These are phyloP conservation scores for Oryzias sinensis DNA, from an alignment of 2,797 vertebrate genomes.

Conservation along the genomic window DNA sequence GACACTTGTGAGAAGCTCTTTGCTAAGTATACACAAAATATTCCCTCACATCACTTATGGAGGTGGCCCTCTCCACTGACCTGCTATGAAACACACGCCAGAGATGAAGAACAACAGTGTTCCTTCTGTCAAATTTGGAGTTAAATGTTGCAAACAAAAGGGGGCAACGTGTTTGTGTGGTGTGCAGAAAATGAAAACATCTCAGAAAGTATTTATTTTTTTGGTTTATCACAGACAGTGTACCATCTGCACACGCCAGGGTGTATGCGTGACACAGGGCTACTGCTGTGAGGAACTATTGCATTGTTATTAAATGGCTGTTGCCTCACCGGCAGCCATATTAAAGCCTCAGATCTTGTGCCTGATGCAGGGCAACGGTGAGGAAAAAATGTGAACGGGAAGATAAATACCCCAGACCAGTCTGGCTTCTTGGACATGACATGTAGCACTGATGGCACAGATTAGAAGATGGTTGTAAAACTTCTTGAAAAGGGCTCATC, in stretches of 20 bases:
- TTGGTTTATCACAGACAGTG: slow-evolving; percentile 75
- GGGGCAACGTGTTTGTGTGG: slow-evolving; percentile 28
- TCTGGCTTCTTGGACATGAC: slow-evolving; percentile 55
- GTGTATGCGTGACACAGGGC: slow-evolving; percentile 70
- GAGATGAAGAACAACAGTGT: slow-evolving; percentile 31
- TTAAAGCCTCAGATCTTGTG: slow-evolving; percentile 72
- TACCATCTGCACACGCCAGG: slow-evolving; percentile 80
- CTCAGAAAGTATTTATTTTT: slow-evolving; percentile 44
- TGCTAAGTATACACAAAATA: slow-evolving; percentile 34
- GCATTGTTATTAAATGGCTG: slow-evolving; percentile 81
- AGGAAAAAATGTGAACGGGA: slow-evolving; percentile 12
- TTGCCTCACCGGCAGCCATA: slow-evolving; percentile 76
- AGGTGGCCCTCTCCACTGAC: slow-evolving; percentile 49
- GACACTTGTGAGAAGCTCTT: slow-evolving; percentile 55
- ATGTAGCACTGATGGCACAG: slow-evolving; percentile 59
- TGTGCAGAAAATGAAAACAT: slow-evolving; percentile 38
- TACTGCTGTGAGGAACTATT: slow-evolving; percentile 78
- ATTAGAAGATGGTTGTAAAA: slow-evolving; percentile 54
- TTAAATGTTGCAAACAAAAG: slow-evolving; percentile 50
- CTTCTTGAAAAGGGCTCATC: slow-evolving; percentile 31
- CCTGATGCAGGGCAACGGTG: slow-evolving; percentile 59
- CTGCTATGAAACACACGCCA: slow-evolving; percentile 57
- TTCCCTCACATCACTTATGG: slow-evolving; percentile 36
- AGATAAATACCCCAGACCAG: slow-evolving; percentile 34
- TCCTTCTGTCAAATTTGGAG: slow-evolving; percentile 44